Conservation (phyloP, 2,888 invertebrate genomes). For the Drosophila stalkeri region DNA sequence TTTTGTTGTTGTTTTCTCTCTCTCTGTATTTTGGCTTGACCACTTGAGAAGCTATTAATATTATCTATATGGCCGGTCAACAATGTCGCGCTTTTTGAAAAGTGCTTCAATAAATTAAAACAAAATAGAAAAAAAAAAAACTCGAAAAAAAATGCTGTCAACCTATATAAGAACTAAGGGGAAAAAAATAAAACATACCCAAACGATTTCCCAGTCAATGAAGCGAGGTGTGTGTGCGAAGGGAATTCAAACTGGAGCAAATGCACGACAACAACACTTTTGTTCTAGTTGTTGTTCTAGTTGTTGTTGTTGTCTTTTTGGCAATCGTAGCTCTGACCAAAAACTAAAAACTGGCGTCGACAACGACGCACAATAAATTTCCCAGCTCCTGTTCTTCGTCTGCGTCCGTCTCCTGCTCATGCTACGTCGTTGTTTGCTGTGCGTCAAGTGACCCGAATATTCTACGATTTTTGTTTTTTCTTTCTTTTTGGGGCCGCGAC, state of each 20-base stretch:
- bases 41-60: conserved; percentile 74
- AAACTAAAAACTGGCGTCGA: conserved; percentile 67
- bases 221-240: background rate
- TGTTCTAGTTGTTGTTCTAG: conserved; percentile 38
- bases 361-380: conserved; percentile 70
- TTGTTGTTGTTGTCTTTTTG: conserved; percentile 41
- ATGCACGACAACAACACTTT: conserved; percentile 67
- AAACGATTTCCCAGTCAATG: conserved; percentile 25
- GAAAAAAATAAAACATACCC: background rate
- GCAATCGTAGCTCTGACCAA: conserved; percentile 56
- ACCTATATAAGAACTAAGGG: conserved; percentile 17
- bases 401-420: conserved; percentile 27
- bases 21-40: conserved; percentile 45
- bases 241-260: conserved; percentile 64
- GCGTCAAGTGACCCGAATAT: conserved; percentile 78
- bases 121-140: conserved; percentile 61
- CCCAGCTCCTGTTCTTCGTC: conserved; percentile 45
- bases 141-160: conserved; percentile 28
- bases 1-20: no score
- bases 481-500: conserved; percentile 51
- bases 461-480: conserved; percentile 36
- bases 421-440: conserved; percentile 29
- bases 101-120: conserved; percentile 73
- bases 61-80: conserved; percentile 71
- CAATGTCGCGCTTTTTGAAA: conserved; percentile 64